Conservation (phyloP, 2,113 vertebrate species). For the Saguinus midas region DNA sequence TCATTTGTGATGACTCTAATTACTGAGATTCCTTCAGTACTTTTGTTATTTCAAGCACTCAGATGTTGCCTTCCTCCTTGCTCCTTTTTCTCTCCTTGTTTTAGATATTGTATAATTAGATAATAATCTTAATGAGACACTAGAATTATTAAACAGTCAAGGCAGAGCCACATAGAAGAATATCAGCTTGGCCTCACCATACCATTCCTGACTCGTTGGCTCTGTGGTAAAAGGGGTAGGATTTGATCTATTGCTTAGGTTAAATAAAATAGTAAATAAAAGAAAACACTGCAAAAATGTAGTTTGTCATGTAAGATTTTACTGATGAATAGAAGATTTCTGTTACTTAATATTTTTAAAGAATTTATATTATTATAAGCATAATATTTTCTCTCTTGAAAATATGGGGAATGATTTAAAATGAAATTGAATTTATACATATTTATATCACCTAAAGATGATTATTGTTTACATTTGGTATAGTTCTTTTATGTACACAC, state of each 20-base stretch:
- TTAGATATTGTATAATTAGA: background rate
- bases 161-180: background rate
- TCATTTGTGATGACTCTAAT: background rate
- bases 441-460: background rate
- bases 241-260: background rate
- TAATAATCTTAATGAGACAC: background rate
- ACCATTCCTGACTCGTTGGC: background rate
- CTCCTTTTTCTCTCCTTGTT: background rate
- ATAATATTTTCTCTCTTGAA: background rate
- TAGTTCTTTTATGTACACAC: background rate
- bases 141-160: background rate
- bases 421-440: background rate
- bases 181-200: background rate
- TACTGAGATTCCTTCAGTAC: background rate
- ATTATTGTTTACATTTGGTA: background rate
- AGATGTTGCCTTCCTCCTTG: background rate
- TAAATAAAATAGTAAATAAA: background rate
- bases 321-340: background rate
- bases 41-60: background rate
- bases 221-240: background rate
- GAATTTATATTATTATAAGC: background rate
- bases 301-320: background rate
- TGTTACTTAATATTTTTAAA: background rate
- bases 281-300: background rate
- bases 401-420: constrained; percentile 5